Base-by-base conservation (phyloP, 2,888 invertebrate genomes). In the Leucophenga montana region DNA sequence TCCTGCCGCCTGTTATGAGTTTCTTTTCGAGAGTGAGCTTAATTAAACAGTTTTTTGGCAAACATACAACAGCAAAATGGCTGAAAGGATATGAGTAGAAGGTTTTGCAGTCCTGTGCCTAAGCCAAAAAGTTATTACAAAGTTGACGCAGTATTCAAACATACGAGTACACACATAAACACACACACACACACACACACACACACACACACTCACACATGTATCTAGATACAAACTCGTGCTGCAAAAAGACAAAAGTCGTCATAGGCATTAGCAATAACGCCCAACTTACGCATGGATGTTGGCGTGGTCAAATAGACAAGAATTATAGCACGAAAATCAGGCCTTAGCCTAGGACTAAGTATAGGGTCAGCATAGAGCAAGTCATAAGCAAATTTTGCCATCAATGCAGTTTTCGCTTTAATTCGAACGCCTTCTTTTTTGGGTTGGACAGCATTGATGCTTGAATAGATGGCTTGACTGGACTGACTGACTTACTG, bases 41-140 rank as follows among this genome's bases (percentile, higher is more conserved):
- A 64, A 64, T 64, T 64, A 64, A 64, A 64, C 62, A 64, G 62
- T 48, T 64, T 69, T 74, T 72, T 74, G 74, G 71, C 74, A 74
- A 75, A 64, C 31, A 44, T 27, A 39, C 39, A 61, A 53, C 48
- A 68, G 22, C 33, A 50, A 62, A 18, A 61, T 39, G 31, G 62
- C 50, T 11, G 16, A 50, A 50, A 50, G 18, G n/a, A 1, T 18
- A 18, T 50, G 50, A 16, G 13, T 18, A n/a, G 50, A 1, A 18
- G 16, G 6, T 5, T n/a, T 11, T 16, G 50, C 50, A 50, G n/a
- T n/a, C n/a, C 18, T 18, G 16, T 14, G 48, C 16, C 20, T 48
- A 14, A 22, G 48, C 20, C 62, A 22, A 48, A 64, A 48, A 62
- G 46, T 62, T 62, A 62, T 64, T 48, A 64, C 62, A 46, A 64